Evolutionary conservation across 1,140 invertebrate species (phyloP), one percentile per base, ranked within the genome.

Genomic region (Neuroterus valhalla): DNA sequence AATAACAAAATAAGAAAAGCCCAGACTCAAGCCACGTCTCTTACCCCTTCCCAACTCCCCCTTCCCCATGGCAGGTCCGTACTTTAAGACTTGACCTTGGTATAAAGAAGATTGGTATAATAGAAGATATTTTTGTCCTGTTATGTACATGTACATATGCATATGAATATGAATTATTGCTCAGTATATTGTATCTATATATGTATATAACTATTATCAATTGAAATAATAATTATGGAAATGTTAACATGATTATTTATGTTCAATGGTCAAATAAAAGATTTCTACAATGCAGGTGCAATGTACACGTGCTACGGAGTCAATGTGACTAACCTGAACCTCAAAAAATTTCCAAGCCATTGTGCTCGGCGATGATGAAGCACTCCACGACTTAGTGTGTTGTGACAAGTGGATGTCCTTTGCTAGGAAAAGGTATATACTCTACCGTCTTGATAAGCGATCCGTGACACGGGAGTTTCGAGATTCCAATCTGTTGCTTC

Each of bases 341-440:
- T 62, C 26, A 62, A 62, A 62, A 23, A 62, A 62, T 84, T 78
- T 76, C 74, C 81, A 84, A 86, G 82, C 84, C 85, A 86, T 86
- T 79, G 84, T 86, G 85, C 77, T 75, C 31, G 78, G 70, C 74
- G 80, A 82, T 83, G 75, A 82, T 80, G 78, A 77, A 69, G 76
- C 74, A 77, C 78, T 68, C 78, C 79, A 78, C 81, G 76, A 62
- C 55, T 62, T 62, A 31, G 55, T 62, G 55, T 62, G 55, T 62
- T 62, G 55, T 62, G 55, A 62, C 55, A 62, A 62, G 55, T 62
- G 55, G 55, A 62, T 31, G 55, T 62, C 55, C 55, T 62, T 62
- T 62, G 55, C 26, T 62, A 62, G 14, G 26, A 62, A 62, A 62
- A 62, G 55, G 55, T 62, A 62, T 62, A 62, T 62, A 62, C 55